These are phyloP conservation scores for Tenodera sinensis DNA, from an alignment of 2,888 invertebrate species.

Conservation along the genomic window DNA sequence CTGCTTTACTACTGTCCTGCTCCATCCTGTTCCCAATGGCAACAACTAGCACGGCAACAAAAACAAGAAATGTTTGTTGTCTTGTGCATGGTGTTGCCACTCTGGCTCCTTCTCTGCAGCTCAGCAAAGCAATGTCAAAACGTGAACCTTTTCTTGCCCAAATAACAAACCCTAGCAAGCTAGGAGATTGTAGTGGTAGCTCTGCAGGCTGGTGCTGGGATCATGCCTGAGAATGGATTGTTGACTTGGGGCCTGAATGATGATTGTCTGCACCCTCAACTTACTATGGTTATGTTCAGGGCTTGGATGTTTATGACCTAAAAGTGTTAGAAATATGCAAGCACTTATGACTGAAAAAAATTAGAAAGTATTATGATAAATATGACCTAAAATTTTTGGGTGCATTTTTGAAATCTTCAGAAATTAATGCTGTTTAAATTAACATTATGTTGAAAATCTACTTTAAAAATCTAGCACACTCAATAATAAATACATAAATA, in stretches of 20 bases:
- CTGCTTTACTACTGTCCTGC: not conserved
- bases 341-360: too few species aligned
- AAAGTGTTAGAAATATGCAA: too few species aligned
- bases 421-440: too few species aligned
- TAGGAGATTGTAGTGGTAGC: conserved; percentile 15
- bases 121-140: conserved; percentile 40
- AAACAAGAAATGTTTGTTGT: not conserved
- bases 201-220: conserved; percentile 26
- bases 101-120: conserved; percentile 11
- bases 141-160: not conserved
- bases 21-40: not conserved
- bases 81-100: not conserved
- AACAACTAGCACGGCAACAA: not conserved
- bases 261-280: conserved; percentile 18
- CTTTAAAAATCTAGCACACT: too few species aligned
- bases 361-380: too few species aligned
- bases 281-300: conserved; percentile 6
- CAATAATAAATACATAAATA: too few species aligned
- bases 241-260: conserved; percentile 25
- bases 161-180: conserved; percentile 11
- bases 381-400: too few species aligned
- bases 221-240: conserved; percentile 14
- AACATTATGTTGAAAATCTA: too few species aligned
- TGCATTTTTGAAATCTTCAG: too few species aligned
- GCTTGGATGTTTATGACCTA: too few species aligned